These are phyloP conservation scores for Zoanthus solanderi DNA, from an alignment of 92 coral and sea anemone species.

Conservation along the genomic window DNA sequence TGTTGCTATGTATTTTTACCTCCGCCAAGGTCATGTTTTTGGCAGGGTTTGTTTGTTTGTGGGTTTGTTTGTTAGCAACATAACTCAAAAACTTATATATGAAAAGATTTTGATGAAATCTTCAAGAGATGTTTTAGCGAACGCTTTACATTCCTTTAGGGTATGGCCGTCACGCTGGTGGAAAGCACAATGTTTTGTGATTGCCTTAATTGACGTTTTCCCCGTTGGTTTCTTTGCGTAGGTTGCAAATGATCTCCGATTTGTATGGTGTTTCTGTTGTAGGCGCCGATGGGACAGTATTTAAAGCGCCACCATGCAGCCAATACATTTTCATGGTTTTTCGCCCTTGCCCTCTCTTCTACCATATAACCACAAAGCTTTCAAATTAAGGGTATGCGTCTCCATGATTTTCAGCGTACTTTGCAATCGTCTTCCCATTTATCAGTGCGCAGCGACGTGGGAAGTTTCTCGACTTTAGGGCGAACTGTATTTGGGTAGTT, in stretches of 20 bases:
- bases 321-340: conserved; percentile 53
- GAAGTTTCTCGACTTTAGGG: background rate
- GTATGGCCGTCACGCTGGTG: conserved; percentile 52
- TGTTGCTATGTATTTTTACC: no score
- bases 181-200: conserved; percentile 40
- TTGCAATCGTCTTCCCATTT: conserved; percentile 20
- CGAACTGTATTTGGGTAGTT: conserved; percentile 4
- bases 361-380: conserved; percentile 29
- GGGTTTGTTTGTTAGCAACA: no score
- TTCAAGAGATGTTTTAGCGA: conserved; percentile 40
- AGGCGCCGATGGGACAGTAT: background rate
- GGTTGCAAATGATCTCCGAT: conserved; percentile 15
- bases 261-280: background rate
- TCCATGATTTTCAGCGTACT: conserved; percentile 36
- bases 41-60: no score
- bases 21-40: no score
- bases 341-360: conserved; percentile 48
- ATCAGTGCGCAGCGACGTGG: conserved; percentile 7
- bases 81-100: no score
- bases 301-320: conserved; percentile 29
- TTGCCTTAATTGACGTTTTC: background rate
- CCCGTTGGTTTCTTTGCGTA: background rate
- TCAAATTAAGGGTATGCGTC: conserved; percentile 59
- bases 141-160: conserved; percentile 62
- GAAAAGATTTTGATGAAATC: background rate